Percentiles rank a stretch among this genome's conserved stretches.
phyloP scores from a whole-genome alignment of 2,888 invertebrate species.

The Drosophila kuntzei region DNA sequence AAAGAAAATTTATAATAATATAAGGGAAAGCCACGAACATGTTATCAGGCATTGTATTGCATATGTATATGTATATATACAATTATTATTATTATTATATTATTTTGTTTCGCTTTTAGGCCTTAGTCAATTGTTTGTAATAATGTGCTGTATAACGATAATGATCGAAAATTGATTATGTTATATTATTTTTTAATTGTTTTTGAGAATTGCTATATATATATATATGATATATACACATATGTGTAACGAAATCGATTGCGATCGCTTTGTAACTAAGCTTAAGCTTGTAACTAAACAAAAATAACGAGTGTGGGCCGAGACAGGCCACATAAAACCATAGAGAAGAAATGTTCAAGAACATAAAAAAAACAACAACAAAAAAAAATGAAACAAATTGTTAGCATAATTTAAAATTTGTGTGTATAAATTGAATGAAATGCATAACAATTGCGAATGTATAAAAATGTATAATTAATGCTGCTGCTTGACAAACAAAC shows the following conservation, averaged over 20 bases:
- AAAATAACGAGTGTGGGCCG: slow-evolving; percentile 28
- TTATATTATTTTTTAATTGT: slow-evolving; percentile 72
- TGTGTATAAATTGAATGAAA: slow-evolving; percentile 46
- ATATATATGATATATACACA: slow-evolving; percentile 25
- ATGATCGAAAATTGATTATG: slow-evolving; percentile 62
- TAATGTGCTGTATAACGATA: slow-evolving; percentile 55
- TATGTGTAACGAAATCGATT: slow-evolving; percentile 29
- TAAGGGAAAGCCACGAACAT: slow-evolving; percentile 21
- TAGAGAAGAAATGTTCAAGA: slow-evolving; percentile 20
- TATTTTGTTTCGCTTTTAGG: slow-evolving; percentile 73
- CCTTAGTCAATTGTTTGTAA: slow-evolving; percentile 76
- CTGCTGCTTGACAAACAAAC: slow-evolving; percentile 53
- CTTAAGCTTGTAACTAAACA: slow-evolving; percentile 44
- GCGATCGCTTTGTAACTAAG: slow-evolving; percentile 51
- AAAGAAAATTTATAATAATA: not conserved
- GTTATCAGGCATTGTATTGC: slow-evolving; percentile 33
- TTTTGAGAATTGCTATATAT: slow-evolving; percentile 57
- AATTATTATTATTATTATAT: slow-evolving; percentile 27
- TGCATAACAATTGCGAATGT: slow-evolving; percentile 40
- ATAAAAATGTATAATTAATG: slow-evolving; percentile 38
- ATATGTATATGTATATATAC: slow-evolving; percentile 34
- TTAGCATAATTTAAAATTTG: slow-evolving; percentile 48
- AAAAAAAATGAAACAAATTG: slow-evolving; percentile 39
- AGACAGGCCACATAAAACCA: slow-evolving; percentile 21
- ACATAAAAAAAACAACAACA: slow-evolving; percentile 11